Conservation (phyloP, 2,888 invertebrate genomes). For the Doris montereyensis region DNA sequence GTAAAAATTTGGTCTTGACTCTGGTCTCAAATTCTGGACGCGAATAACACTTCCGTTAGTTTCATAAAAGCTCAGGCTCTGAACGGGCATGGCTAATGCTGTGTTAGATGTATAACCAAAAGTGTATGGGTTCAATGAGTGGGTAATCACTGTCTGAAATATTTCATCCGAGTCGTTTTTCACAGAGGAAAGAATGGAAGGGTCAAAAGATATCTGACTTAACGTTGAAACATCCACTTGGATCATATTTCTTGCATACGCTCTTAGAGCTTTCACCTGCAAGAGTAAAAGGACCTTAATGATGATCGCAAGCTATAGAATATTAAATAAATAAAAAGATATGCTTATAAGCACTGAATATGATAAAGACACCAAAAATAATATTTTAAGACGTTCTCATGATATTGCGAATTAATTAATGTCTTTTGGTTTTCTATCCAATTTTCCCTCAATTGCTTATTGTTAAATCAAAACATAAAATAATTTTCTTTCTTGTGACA, state of each 20-base stretch:
- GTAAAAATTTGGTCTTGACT: constrained; percentile 45
- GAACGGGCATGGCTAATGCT: constrained; percentile 47
- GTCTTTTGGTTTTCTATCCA: too few relatives aligned
- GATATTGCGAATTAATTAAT: too few relatives aligned
- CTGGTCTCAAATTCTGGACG: constrained; percentile 45
- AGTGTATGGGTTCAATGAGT: constrained; percentile 49
- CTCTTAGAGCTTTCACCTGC: constrained; percentile 31
- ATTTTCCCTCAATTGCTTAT: too few relatives aligned
- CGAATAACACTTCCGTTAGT: constrained; percentile 49
- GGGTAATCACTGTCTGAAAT: constrained; percentile 46
- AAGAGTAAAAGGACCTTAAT: too few relatives aligned
- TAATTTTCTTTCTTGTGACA: too few relatives aligned
- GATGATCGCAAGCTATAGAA: neutral
- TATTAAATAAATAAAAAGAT: neutral
- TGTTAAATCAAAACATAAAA: too few relatives aligned
- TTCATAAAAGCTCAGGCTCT: constrained; percentile 52
- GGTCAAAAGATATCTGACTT: constrained; percentile 6
- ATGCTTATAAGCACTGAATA: neutral
- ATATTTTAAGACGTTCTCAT: neutral
- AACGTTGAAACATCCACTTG: neutral
- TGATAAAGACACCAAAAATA: neutral
- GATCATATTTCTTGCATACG: constrained; percentile 23
- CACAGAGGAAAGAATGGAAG: constrained; percentile 2
- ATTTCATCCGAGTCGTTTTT: constrained; percentile 27
- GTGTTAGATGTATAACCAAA: constrained; percentile 46